Conservation (phyloP, 2,888 invertebrate genomes). For the Macropis europaea region DNA sequence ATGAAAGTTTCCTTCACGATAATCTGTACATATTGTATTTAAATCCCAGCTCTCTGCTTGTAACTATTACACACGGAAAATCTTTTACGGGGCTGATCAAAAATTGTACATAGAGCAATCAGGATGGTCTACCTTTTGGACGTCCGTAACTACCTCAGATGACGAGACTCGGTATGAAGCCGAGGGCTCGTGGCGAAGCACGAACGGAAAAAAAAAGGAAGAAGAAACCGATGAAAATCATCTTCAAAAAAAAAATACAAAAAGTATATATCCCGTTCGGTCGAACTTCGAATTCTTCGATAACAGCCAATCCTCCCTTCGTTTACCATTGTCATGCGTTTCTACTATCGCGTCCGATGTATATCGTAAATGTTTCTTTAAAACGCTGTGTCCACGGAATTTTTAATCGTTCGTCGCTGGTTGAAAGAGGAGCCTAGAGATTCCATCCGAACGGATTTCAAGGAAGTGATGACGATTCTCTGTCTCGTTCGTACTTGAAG, state of each 20-base stretch:
- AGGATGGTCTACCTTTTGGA: slow-evolving; percentile 31
- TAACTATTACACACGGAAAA: slow-evolving; percentile 28
- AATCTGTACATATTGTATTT: slow-evolving; percentile 42
- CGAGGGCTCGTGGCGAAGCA: slow-evolving; percentile 37
- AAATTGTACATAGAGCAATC: slow-evolving; percentile 50
- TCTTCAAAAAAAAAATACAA: slow-evolving; percentile 16
- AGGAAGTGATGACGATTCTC: slow-evolving; percentile 6
- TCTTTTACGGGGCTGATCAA: slow-evolving; percentile 15
- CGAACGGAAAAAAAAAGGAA: slow-evolving; percentile 1
- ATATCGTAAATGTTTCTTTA: slow-evolving; percentile 15
- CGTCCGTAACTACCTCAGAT: slow-evolving; percentile 54
- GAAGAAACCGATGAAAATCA: slow-evolving; percentile 4
- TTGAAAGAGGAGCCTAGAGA: slow-evolving; percentile 17
- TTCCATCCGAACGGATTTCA: slow-evolving; percentile 10
- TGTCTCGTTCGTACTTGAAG: neutral
- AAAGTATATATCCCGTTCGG: slow-evolving; percentile 18
- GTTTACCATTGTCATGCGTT: no score
- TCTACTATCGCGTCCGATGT: neutral
- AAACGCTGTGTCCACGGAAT: slow-evolving; percentile 6
- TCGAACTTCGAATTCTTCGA: slow-evolving; percentile 30
- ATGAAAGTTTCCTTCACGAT: slow-evolving; percentile 26
- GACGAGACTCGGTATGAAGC: slow-evolving; percentile 50
- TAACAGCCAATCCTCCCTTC: slow-evolving; percentile 14
- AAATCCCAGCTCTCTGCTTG: slow-evolving; percentile 21
- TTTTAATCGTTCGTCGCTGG: slow-evolving; percentile 7